phyloP scores from a whole-genome alignment of 1,140 invertebrate genomes.

The Drosophila repleta region DNA sequence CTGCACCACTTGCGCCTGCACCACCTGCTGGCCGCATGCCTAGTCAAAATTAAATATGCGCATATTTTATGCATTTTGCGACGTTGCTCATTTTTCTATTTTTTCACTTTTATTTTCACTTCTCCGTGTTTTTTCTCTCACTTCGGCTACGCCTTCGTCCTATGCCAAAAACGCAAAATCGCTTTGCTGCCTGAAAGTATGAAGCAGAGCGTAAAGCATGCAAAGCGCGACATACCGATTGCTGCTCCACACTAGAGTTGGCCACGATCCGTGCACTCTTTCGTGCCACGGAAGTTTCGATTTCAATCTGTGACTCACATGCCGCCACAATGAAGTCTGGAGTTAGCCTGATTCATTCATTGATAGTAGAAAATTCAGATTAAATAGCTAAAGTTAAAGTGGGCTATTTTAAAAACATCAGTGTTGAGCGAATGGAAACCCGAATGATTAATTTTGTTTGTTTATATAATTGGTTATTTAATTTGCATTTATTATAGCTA shows the following conservation, averaged over 20 bases:
- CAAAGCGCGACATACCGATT: constrained; percentile 65
- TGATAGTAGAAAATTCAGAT: no score
- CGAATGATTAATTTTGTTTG: background rate
- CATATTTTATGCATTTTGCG: constrained; percentile 77
- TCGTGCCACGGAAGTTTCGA: constrained; percentile 14
- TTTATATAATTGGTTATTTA: no score
- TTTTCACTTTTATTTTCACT: constrained; percentile 7
- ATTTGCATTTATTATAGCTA: no score
- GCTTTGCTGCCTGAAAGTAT: constrained; percentile 80
- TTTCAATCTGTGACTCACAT: background rate
- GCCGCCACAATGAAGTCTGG: background rate
- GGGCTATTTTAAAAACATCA: no score
- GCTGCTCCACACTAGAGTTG: constrained; percentile 24
- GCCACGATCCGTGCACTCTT: constrained; percentile 30
- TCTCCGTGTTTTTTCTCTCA: constrained; percentile 12
- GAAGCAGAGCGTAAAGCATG: constrained; percentile 75
- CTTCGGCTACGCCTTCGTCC: constrained; percentile 41
- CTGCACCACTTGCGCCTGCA: constrained; percentile 36
- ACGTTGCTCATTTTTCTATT: constrained; percentile 67
- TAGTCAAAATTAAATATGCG: constrained; percentile 78
- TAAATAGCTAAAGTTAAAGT: no score
- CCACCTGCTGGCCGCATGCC: constrained; percentile 61
- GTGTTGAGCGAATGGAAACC: no score
- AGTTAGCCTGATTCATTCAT: background rate
- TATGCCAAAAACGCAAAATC: constrained; percentile 75